phyloP scores from a whole-genome alignment of 2,888 invertebrate genomes.

The Labia minor region DNA sequence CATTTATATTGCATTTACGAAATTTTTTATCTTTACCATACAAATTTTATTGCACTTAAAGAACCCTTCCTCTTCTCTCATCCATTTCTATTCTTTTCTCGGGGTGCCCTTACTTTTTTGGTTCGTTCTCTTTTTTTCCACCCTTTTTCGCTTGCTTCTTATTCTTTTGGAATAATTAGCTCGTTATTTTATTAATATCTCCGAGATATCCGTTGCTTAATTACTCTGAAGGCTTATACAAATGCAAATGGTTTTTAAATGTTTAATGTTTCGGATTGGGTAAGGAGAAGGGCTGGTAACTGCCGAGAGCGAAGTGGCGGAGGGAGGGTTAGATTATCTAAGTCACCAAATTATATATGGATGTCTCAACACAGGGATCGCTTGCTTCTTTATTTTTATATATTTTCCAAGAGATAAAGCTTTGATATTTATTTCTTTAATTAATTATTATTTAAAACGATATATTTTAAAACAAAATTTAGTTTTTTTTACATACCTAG shows the following conservation, averaged over 20 bases:
- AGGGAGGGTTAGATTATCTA: too few species aligned
- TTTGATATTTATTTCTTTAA: too few species aligned
- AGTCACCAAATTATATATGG: too few species aligned
- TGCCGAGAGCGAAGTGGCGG: too few species aligned
- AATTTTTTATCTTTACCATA: background rate
- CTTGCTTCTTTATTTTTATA: too few species aligned
- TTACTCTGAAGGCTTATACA: conserved; percentile 13
- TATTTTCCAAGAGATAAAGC: too few species aligned
- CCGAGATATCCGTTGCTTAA: conserved; percentile 13
- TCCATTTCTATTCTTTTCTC: too few species aligned
- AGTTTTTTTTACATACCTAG: too few species aligned
- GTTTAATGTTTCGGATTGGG: conserved; percentile 1
- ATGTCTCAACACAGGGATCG: too few species aligned
- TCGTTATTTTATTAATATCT: conserved; percentile 13
- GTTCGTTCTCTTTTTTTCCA: background rate
- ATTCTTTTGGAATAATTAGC: conserved; percentile 13
- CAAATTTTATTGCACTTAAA: conserved; percentile 13
- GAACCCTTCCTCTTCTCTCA: background rate
- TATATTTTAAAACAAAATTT: too few species aligned
- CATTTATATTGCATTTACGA: conserved; percentile 1
- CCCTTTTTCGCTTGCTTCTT: background rate
- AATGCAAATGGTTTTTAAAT: conserved; percentile 5
- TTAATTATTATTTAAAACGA: too few species aligned
- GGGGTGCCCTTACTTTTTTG: background rate
- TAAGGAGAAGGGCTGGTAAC: too few species aligned